These are phyloP conservation scores for Marcusenius ussheri DNA, from an alignment of 2,113 vertebrate genomes.

Conservation along the genomic window DNA sequence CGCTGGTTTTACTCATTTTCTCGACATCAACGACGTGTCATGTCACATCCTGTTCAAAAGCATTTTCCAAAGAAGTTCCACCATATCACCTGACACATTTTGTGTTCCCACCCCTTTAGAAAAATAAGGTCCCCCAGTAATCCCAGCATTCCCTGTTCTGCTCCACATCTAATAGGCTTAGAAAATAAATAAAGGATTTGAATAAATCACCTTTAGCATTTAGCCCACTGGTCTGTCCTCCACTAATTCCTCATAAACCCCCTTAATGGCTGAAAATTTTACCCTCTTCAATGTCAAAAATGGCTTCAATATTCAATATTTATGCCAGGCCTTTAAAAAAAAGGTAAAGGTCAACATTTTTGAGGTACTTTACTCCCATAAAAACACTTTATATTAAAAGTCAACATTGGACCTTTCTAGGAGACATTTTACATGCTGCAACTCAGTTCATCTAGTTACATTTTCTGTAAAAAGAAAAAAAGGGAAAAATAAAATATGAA, in stretches of 20 bases:
- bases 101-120: neutral
- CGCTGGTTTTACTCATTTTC: neutral
- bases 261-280: constrained; percentile 42
- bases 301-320: constrained; percentile 35
- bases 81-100: constrained; percentile 52
- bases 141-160: constrained; percentile 38
- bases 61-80: constrained; percentile 52
- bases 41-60: constrained; percentile 41
- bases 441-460: neutral
- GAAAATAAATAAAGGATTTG: constrained; percentile 59
- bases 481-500: neutral
- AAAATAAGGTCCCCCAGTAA: constrained; percentile 12
- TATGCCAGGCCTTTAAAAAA: constrained; percentile 27
- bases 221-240: constrained; percentile 45
- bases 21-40: constrained; percentile 30
- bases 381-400: neutral
- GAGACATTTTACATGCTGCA: neutral
- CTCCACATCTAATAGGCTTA: constrained; percentile 64
- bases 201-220: constrained; percentile 53
- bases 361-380: neutral
- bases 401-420: neutral
- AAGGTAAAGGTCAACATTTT: neutral
- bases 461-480: neutral
- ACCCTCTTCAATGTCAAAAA: constrained; percentile 26
- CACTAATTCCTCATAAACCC: constrained; percentile 22